Percentiles rank a stretch among this genome's conserved stretches.
phyloP scores from a whole-genome alignment of 2,113 vertebrate species.

The Euleptes europaea region DNA sequence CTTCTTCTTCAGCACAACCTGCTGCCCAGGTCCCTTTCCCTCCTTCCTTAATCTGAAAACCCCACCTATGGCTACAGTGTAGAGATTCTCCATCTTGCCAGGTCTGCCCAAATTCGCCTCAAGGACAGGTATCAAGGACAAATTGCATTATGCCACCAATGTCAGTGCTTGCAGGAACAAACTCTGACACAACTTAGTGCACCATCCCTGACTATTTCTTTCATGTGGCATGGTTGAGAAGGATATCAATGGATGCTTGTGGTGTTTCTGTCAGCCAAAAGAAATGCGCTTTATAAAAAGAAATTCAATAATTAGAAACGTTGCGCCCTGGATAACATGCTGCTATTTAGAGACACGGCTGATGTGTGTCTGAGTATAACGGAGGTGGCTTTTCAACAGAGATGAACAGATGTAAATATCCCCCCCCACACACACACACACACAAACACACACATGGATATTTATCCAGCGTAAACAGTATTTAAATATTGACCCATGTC shows the following conservation, averaged over 20 bases:
- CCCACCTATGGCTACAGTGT: not conserved
- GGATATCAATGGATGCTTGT: accelerated
- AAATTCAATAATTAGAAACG: slow-evolving; percentile 38
- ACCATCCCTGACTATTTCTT: not conserved
- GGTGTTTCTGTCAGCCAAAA: accelerated
- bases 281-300: slow-evolving; percentile 30
- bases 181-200: too few species aligned
- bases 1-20: not conserved
- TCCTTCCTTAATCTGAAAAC: not conserved
- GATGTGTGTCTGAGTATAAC: slow-evolving; percentile 46
- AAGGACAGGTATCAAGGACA: too few species aligned
- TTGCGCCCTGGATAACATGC: slow-evolving; percentile 15
- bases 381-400: slow-evolving; percentile 46
- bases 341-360: slow-evolving; percentile 46
- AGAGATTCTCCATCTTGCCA: not conserved
- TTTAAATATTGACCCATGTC: not conserved
- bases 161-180: not conserved
- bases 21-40: not conserved
- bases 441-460: not conserved
- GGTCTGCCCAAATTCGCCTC: not conserved
- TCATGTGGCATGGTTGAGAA: accelerated
- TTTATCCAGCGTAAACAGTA: slow-evolving; percentile 14
- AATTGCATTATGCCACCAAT: not conserved
- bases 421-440: not conserved
- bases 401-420: slow-evolving; percentile 49